Base-by-base conservation (phyloP, 2,113 vertebrate species). In the Egretta garzetta region DNA sequence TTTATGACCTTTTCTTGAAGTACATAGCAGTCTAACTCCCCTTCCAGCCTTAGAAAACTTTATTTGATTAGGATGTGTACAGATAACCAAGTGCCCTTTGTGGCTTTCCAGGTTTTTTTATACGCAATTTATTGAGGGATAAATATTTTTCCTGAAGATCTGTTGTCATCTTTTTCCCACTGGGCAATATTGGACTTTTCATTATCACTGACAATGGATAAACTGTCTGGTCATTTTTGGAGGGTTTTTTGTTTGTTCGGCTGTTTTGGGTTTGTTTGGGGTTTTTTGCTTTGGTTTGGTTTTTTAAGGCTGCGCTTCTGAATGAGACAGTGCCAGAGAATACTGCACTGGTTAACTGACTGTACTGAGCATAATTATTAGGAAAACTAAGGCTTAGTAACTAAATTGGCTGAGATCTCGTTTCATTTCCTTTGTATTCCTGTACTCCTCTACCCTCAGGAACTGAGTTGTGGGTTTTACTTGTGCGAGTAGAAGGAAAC, bases 391-490 rank as follows among this genome's bases (percentile, higher is more conserved):
- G 18, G 39, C 63, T 77, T 32, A 19, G 41, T 39, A 79, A 59
- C 20, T 50, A 68, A 80, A 64, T 27, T 89, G 81, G 86, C 88
- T 70, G 95, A 79, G 64, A 84, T 93, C 56, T 88, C 37, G 63
- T 88, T 93, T 88, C 20, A 88, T 97, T 96, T 96, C 82, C 77
- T 88, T 77, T 86, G 15, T 43, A 45, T 90, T 56, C 55, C 17
- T 55, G 49, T 68, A 93, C 71, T 63, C 24, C 55, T 90, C 60
- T 93, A 59, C 28, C 39, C 56, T 96, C 71, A 86, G 88, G 87
- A 93, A 86, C 71, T 43, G 45, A 80, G 71, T 43, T 96, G 68
- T 94, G 87, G 41, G 39, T 96, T 96, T 96, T 94, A 92, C 41
- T 92, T 47, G 12, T 75, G 53, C 73, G 81, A 52, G 59, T 12